Conservation (phyloP, 2,113 vertebrate species). For the Carassius auratus region DNA sequence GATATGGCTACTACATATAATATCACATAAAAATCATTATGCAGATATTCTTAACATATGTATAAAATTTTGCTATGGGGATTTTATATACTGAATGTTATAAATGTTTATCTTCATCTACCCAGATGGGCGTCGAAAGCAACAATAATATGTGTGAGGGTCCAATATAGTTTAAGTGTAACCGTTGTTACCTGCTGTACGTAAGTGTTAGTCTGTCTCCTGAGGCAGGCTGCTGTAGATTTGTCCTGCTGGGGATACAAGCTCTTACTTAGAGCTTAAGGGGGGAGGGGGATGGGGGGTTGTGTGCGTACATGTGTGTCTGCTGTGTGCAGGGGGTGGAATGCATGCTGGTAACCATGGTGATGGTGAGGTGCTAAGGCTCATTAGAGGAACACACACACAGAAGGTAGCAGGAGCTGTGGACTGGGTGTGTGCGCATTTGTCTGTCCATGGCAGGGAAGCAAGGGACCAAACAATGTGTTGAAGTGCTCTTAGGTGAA, state of each 20-base stretch:
- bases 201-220: constrained; percentile 22
- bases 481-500: constrained; percentile 33
- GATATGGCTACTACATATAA: too few species aligned
- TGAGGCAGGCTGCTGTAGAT: constrained; percentile 46
- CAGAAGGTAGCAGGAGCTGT: constrained; percentile 26
- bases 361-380: constrained; percentile 51
- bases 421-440: background rate
- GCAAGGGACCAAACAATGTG: constrained; percentile 27
- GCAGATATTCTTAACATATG: too few species aligned
- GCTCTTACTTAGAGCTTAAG: constrained; percentile 24
- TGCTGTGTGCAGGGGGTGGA: constrained; percentile 12
- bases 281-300: background rate
- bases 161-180: too few species aligned
- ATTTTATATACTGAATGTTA: background rate
- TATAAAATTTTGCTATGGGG: too few species aligned
- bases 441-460: constrained; percentile 29
- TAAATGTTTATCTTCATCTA: background rate
- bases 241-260: constrained; percentile 51
- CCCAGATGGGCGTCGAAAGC: background rate
- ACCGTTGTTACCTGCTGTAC: constrained; percentile 17
- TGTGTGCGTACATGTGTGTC: background rate
- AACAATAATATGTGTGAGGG: too few species aligned
- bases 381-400: constrained; percentile 54
- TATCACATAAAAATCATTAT: too few species aligned
- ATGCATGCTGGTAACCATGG: constrained; percentile 57